phyloP scores from a whole-genome alignment of 2,113 vertebrate species.

The Odocoileus hemionus region DNA sequence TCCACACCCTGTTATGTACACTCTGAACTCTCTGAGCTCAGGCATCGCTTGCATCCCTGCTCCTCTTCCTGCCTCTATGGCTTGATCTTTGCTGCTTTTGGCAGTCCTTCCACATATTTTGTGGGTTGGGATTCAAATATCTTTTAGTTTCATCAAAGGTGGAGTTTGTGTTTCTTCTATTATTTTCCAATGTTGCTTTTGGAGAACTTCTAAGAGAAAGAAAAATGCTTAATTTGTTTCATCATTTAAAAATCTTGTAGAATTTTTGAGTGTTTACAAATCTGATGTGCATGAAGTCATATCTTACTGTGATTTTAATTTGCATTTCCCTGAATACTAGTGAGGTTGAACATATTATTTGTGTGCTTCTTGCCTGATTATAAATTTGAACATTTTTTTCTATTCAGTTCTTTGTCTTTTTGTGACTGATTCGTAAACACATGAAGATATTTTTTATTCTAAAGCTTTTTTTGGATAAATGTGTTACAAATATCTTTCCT shows the following conservation, averaged over 20 bases:
- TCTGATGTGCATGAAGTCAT: not conserved
- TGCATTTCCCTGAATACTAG: not conserved
- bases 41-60: accelerated
- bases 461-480: not conserved
- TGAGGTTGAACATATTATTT: not conserved
- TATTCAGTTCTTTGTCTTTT: not conserved
- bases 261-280: not conserved
- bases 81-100: not conserved
- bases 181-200: not conserved
- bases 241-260: not conserved
- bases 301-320: not conserved
- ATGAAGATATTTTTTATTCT: not conserved
- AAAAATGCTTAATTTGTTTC: not conserved
- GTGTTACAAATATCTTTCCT: not conserved
- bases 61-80: not conserved
- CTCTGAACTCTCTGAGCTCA: not conserved
- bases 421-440: not conserved
- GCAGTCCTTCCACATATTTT: not conserved
- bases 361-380: not conserved
- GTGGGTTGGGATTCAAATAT: not conserved
- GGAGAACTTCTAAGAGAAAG: not conserved
- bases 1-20: no score
- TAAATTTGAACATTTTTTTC: not conserved
- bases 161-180: not conserved
- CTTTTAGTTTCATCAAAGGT: not conserved